phyloP scores from a whole-genome alignment of 2,888 invertebrate genomes.

The Galerucella pusilla region DNA sequence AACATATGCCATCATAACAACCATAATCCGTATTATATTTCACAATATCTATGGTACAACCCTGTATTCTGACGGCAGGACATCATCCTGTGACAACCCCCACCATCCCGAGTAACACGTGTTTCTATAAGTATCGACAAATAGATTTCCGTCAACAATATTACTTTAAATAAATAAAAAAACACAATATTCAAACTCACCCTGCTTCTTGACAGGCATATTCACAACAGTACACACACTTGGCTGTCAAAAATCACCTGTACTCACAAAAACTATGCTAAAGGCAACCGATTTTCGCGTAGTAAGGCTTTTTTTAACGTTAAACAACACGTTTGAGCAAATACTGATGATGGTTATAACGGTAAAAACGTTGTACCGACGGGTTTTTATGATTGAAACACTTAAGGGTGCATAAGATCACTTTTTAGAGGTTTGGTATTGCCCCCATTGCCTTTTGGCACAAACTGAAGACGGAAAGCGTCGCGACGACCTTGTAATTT shows the following conservation, averaged over 20 bases:
- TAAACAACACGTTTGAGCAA: slow-evolving; percentile 30
- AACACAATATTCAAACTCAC: slow-evolving; percentile 64
- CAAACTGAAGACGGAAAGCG: slow-evolving; percentile 42
- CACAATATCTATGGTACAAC: neutral
- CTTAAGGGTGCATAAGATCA: slow-evolving; percentile 26
- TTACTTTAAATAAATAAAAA: slow-evolving; percentile 53
- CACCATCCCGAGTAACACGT: slow-evolving; percentile 47
- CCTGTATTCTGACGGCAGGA: slow-evolving; percentile 29
- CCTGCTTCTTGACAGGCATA: slow-evolving; percentile 83
- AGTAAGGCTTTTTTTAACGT: neutral
- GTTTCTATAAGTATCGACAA: slow-evolving; percentile 46
- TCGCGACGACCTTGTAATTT: slow-evolving; percentile 40
- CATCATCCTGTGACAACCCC: slow-evolving; percentile 24
- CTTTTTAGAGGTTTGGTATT: slow-evolving; percentile 37
- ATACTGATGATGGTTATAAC: slow-evolving; percentile 39
- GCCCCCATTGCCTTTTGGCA: slow-evolving; percentile 44
- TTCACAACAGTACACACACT: slow-evolving; percentile 51
- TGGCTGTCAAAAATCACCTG: slow-evolving; percentile 43
- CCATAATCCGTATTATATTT: no score
- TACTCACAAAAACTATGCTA: slow-evolving; percentile 35
- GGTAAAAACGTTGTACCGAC: slow-evolving; percentile 19
- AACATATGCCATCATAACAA: neutral
- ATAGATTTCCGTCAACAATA: slow-evolving; percentile 28
- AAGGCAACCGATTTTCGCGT: slow-evolving; percentile 16
- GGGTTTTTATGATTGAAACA: slow-evolving; percentile 13